Base-by-base conservation (phyloP, 2,113 vertebrate genomes). In the Condylura cristata region DNA sequence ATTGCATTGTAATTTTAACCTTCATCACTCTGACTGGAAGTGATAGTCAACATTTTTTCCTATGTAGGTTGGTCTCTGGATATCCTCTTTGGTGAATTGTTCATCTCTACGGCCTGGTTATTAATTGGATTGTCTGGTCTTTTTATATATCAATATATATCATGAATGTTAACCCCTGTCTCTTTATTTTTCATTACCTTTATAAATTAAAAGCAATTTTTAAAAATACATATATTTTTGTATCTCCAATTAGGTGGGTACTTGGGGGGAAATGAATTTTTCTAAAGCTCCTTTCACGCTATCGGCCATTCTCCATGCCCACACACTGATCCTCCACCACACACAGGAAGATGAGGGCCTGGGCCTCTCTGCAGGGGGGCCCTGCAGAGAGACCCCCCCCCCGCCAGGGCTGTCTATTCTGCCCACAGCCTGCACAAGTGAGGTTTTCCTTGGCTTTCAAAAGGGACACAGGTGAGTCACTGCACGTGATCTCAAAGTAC, bases 151-250 rank as follows among this genome's bases (percentile, higher is more conserved):
- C 53, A 5, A 22, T 22, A 22, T 24, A 22, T 56, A 22, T 56
- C 53, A 5, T 56, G 53, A 8, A 56, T 56, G 20, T 56, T 56
- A 56, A 56, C 53, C 60, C 17, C 6, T 61, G 16, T 48, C 51
- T 68, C 41, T 85, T 32, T 80, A 58, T 76, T 87, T 11, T 32
- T 10, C 58, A 30, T 86, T 34, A 53, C 22, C 5, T 71, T 90
- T 95, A 75, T 39, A 51, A 89, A 70, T 56, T 84, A 95, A 92
- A 91, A 86, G 22, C 34, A 56, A n/a, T 68, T 86, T 87, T 44
- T 16, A 58, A 41, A 70, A 65, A 17, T 78, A n/a, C n/a, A n/a
- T 82, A 9, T n/a, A 16, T 37, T 71, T 71, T 24, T 41, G 24
- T 41, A 65, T 51, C 53, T 95, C n/a, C 58, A 78, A 32, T 4